Percentiles rank a stretch among this genome's conserved stretches.
Conservation (phyloP, 2,113 vertebrate species). For the Mesembrinibis cayennensis region DNA sequence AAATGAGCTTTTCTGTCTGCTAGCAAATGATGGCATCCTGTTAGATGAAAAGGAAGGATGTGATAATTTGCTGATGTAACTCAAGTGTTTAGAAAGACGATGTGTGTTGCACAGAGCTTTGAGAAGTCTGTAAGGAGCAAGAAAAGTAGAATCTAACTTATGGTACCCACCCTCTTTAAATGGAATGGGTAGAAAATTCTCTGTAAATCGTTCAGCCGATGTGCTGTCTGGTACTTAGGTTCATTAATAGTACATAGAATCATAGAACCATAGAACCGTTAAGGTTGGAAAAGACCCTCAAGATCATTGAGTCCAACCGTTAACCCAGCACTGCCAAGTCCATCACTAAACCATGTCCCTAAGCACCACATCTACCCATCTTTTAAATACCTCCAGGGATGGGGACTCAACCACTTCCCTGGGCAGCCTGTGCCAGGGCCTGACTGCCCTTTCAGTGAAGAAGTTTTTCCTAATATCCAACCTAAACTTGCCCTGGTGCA, state of each 20-base stretch:
- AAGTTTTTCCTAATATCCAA: too few relatives aligned
- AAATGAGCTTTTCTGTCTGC: background rate
- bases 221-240: background rate
- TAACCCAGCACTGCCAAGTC: too few relatives aligned
- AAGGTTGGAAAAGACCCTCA: too few relatives aligned
- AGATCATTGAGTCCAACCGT: too few relatives aligned
- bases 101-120: background rate
- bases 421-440: too few relatives aligned
- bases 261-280: too few relatives aligned
- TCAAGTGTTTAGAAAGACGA: background rate
- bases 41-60: background rate
- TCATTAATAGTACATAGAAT: background rate
- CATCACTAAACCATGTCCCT: too few relatives aligned
- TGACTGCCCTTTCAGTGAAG: too few relatives aligned
- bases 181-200: background rate
- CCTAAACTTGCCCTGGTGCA: too few relatives aligned
- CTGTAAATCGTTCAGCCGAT: background rate
- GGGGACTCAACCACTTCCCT: too few relatives aligned
- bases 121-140: background rate
- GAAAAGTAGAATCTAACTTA: background rate
- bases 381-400: too few relatives aligned
- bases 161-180: background rate
- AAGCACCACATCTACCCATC: too few relatives aligned
- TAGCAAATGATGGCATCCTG: background rate
- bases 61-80: constrained; percentile 11